These are phyloP conservation scores for Megaceryle torquata DNA, from an alignment of 2,113 vertebrate species.

Conservation along the genomic window DNA sequence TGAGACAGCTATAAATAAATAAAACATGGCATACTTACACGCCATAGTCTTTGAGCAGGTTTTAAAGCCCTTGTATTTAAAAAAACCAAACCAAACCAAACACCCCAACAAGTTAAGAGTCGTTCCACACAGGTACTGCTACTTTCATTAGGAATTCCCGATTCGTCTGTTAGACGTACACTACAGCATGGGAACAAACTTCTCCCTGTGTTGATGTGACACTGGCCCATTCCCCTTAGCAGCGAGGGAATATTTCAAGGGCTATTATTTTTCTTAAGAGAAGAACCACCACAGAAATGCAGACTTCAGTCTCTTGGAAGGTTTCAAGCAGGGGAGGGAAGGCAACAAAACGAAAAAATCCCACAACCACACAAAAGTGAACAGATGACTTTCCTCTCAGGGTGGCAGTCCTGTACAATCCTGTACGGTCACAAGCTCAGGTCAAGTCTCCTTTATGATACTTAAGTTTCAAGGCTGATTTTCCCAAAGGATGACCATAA, in stretches of 20 bases:
- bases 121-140: background rate
- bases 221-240: background rate
- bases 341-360: background rate
- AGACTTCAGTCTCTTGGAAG: background rate
- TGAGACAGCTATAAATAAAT: background rate
- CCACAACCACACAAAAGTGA: background rate
- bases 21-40: background rate
- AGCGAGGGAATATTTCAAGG: background rate
- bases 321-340: background rate
- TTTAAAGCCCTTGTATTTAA: background rate
- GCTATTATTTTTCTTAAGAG: background rate
- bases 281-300: background rate
- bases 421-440: background rate
- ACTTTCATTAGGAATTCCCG: background rate
- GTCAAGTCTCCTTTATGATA: background rate
- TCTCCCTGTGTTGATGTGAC: background rate
- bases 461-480: background rate
- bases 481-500: background rate
- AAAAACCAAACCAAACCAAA: background rate
- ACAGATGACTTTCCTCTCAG: background rate
- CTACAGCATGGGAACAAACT: background rate
- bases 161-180: background rate
- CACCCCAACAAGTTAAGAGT: background rate
- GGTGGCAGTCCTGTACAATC: background rate
- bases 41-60: background rate